Conservation (phyloP, 2,797 vertebrate genomes). For the Okamejei kenojei region DNA sequence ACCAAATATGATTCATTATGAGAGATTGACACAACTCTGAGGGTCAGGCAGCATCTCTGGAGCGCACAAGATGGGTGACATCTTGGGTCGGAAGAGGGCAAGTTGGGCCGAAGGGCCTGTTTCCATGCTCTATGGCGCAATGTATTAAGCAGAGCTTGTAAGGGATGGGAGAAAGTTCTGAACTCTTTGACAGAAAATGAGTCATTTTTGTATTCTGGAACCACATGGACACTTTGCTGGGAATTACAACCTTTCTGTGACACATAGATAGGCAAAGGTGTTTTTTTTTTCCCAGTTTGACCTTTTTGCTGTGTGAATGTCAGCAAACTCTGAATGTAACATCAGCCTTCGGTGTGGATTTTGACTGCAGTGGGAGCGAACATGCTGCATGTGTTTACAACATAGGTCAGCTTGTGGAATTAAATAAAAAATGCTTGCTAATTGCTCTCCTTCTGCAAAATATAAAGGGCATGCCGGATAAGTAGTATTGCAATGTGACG, state of each 20-base stretch:
- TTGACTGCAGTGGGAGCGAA: background rate
- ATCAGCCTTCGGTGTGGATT: background rate
- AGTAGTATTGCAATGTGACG: background rate
- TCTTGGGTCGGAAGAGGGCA: no score
- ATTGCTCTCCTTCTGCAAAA: background rate
- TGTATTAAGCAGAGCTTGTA: background rate
- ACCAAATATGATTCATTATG: no score
- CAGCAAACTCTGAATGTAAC: background rate
- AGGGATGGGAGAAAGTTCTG: background rate
- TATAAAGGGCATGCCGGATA: background rate
- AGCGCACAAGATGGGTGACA: no score
- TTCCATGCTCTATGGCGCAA: background rate
- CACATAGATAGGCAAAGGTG: background rate
- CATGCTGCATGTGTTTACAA: background rate
- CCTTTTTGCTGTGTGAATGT: background rate
- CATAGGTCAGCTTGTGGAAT: background rate
- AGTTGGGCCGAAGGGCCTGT: background rate
- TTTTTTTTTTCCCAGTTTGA: background rate
- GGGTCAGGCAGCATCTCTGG: no score
- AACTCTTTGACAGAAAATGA: slow-evolving; percentile 12
- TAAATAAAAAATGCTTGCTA: background rate
- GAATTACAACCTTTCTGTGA: slow-evolving; percentile 15
- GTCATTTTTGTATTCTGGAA: background rate
- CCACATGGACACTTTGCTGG: background rate
- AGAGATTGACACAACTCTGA: no score